Evolutionary conservation across 2,113 vertebrate genomes (phyloP).

Genomic region (Cryptomyrus ogoouensis): DNA sequence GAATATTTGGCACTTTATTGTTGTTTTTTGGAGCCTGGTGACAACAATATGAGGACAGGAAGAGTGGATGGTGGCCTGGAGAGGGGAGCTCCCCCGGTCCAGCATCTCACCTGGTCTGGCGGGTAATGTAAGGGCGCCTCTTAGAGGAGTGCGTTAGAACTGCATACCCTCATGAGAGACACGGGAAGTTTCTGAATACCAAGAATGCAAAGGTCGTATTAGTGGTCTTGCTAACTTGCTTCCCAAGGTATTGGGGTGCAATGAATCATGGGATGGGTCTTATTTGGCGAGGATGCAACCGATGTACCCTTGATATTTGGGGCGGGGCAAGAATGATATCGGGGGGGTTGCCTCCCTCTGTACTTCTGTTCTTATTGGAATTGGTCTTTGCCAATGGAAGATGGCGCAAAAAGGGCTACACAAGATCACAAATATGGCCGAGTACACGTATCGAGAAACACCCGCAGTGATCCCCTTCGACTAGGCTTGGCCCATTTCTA

Average conservation of each 20-base stretch:
- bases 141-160: constrained; percentile 2
- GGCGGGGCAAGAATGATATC: background rate
- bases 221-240: background rate
- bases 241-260: background rate
- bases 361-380: background rate
- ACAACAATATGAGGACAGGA: background rate
- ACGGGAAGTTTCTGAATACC: background rate
- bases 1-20: background rate
- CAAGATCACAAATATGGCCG: background rate
- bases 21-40: background rate
- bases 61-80: background rate
- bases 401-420: background rate
- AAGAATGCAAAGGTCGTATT: background rate
- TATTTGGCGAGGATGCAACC: background rate
- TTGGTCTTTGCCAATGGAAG: background rate
- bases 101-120: background rate
- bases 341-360: background rate
- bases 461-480: background rate
- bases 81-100: background rate
- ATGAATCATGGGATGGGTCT: background rate
- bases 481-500: background rate
- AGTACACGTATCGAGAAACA: background rate
- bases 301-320: background rate
- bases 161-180: background rate
- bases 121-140: background rate